A percentile compares a stretch with the other conserved stretches of the same genome.
Conservation (phyloP, 2,888 invertebrate species). For the Xestobium rufovillosum region DNA sequence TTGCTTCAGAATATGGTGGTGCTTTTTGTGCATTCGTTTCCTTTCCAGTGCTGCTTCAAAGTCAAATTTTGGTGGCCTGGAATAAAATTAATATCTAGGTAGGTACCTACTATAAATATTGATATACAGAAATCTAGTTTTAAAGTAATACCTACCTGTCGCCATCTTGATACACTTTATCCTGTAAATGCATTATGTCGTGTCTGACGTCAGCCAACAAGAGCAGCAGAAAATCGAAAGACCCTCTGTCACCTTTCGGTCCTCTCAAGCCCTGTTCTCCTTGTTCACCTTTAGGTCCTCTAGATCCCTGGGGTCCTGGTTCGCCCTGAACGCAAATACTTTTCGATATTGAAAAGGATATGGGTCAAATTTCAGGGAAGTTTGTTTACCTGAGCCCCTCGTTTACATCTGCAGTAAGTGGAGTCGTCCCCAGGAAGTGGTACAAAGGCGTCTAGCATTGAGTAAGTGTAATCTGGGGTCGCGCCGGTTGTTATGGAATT, state of each 20-base stretch:
- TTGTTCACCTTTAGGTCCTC: constrained; percentile 54
- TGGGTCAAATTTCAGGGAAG: not conserved
- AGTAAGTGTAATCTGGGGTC: constrained; percentile 47
- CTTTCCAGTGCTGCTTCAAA: constrained; percentile 51
- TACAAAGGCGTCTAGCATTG: constrained; percentile 54
- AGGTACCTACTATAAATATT: not conserved
- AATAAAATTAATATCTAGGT: constrained; percentile 17
- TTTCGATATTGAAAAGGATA: not conserved
- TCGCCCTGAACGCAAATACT: constrained; percentile 47
- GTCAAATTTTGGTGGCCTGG: constrained; percentile 54
- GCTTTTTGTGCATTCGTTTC: constrained; percentile 48
- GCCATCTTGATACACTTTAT: constrained; percentile 50
- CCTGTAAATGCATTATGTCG: constrained; percentile 55
- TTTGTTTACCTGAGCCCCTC: constrained; percentile 54
- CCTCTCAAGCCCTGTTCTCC: constrained; percentile 54
- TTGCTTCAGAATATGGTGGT: constrained; percentile 32
- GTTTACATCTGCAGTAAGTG: constrained; percentile 54
- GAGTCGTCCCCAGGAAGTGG: constrained; percentile 46
- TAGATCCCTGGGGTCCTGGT: constrained; percentile 52
- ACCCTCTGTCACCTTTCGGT: constrained; percentile 53
- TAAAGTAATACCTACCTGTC: constrained; percentile 43
- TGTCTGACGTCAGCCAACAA: constrained; percentile 57
- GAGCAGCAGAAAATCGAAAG: constrained; percentile 56
- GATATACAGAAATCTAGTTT: constrained; percentile 8
- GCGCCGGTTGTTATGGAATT: constrained; percentile 21